Evolutionary conservation across 2,888 invertebrate genomes (phyloP), one percentile per base, ranked within the genome.

Genomic region (Diarsia dahlii): DNA sequence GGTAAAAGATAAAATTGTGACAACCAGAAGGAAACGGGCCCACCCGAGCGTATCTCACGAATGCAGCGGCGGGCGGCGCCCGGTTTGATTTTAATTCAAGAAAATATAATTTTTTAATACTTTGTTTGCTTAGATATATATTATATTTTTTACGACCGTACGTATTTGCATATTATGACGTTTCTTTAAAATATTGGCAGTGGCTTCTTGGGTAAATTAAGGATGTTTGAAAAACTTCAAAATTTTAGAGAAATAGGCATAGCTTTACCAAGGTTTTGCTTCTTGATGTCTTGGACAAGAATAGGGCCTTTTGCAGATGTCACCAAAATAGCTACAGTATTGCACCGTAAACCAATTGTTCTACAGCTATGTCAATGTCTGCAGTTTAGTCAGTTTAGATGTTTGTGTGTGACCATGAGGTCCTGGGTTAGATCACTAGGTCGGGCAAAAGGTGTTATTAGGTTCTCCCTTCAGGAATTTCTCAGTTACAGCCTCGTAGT

Each of bases 1-100:
- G 89, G 89, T 89, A 90, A 92, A 48, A 93, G 93, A 93, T 93
- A 93, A 93, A 94, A 93, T 90, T 92, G 91, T 94, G 93, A 93
- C 94, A 92, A 92, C 91, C 89, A 87, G 91, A 90, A 92, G 93
- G 93, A 93, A 94, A 91, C 91, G 90, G 81, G 90, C 88, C 91
- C 91, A 92, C 90, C 93, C 88, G 86, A 90, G 92, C 94, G 92
- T 91, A 92, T 93, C 93, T 91, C 90, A 90, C 91, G 90, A 92
- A 93, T 92, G 93, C 94, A 92, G 90, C 90, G 84, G 74, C 87
- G 84, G 84, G 74, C 87, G 84, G 74, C 88, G 89, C 89, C 89
- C 90, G 87, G 91, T 93, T 92, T 91, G 91, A 92, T 90, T 91
- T 92, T 92, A 92, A 93, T 92, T 92, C 90, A 90, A 92, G 89